phyloP scores from a whole-genome alignment of 2,113 vertebrate genomes.

The Alouatta palliata region DNA sequence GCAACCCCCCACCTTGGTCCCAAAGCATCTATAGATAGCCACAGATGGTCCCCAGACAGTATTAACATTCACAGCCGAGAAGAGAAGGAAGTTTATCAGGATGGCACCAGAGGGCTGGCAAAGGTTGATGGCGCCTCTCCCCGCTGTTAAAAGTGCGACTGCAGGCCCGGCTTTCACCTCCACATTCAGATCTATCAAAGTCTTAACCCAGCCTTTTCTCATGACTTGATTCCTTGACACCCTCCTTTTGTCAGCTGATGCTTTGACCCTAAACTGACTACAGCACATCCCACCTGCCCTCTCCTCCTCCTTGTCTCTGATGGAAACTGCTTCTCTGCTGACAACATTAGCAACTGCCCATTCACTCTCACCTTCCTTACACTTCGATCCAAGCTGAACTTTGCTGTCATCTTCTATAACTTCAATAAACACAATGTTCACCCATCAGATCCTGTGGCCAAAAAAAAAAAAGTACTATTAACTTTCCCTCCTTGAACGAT shows the following conservation, averaged over 20 bases:
- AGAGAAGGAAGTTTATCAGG: not conserved
- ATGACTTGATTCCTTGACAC: not conserved
- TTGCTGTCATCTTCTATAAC: not conserved
- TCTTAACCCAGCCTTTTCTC: not conserved
- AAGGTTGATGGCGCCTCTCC: accelerated
- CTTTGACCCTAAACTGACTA: not conserved
- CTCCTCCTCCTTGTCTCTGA: not conserved
- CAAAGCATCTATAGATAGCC: not conserved
- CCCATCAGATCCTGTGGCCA: not conserved
- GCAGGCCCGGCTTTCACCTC: not conserved
- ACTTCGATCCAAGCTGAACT: not conserved
- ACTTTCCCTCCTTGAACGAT: not conserved
- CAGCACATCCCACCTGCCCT: not conserved
- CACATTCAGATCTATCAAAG: not conserved
- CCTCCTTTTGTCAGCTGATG: not conserved
- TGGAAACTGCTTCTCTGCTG: not conserved
- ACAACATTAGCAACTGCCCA: not conserved
- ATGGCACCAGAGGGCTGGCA: not conserved
- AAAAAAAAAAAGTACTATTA: not conserved
- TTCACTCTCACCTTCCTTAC: not conserved
- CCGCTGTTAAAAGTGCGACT: not conserved
- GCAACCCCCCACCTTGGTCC: not conserved
- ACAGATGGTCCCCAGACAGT: not conserved
- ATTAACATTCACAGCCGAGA: not conserved
- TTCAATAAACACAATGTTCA: not conserved